Base-by-base conservation (phyloP, 1,140 invertebrate species). In the Diachasma alloeum region DNA sequence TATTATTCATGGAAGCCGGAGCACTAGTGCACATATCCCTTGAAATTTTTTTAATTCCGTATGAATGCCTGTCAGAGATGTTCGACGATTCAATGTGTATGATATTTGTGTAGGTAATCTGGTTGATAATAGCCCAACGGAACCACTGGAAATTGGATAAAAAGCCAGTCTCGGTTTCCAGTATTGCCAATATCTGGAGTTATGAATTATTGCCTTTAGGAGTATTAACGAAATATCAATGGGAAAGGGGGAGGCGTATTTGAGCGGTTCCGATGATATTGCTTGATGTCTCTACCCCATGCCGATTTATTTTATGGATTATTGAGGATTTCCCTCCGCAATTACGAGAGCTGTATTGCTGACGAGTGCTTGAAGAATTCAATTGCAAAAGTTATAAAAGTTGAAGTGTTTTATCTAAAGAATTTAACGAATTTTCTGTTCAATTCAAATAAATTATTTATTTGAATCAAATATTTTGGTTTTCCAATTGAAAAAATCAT, bases 171-270 rank as follows among this genome's bases (percentile, higher is more conserved):
- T 63, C 24, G 59, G 24, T 63, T 31, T 63, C 24, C 59, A 63
- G 24, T 63, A 63, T 63, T 63, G 9, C 59, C 59, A 63, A 63
- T 63, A 63, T 63, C 59, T 63, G 59, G 22, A 63, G 59, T 63
- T 63, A 63, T 63, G 59, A 63, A 63, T 63, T 63, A 63, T 63
- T 63, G 59, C 59, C 59, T 63, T 63, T 9, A 31, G 8, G 19
- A 31, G 59, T 63, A 63, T 63, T 63, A 63, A 63, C 19, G 24
- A 63, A 26, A 63, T 63, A 63, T 26, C 15, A 63, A 31, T 31
- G 31, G 31, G 2, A 31, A 31, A 31, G 31, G 31, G 59, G 10
- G 59, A 63, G 24, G 24, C 17, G 59, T 63, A 31, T 31, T 63
- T 63, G 59, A 63, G 19, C 24, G 26, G 8, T 4, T 9, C 59